A percentile compares a stretch with the other conserved stretches of the same genome.
These are phyloP conservation scores for Mylabris sibirica DNA, from an alignment of 2,888 invertebrate genomes.

Conservation along the genomic window DNA sequence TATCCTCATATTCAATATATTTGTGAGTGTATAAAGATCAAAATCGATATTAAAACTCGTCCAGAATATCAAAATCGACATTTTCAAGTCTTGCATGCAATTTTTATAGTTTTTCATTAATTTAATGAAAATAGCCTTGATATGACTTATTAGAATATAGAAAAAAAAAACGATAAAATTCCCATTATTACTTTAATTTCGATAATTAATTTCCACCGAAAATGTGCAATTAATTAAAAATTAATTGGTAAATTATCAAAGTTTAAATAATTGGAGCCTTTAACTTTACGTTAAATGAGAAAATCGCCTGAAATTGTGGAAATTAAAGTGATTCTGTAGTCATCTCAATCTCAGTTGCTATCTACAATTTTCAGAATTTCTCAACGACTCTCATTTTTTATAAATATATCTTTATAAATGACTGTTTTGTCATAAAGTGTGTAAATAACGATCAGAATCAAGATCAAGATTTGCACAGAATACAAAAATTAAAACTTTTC, in stretches of 20 bases:
- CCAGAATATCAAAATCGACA: background rate
- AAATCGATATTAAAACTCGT: background rate
- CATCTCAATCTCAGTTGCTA: background rate
- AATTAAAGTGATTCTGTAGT: too few relatives aligned
- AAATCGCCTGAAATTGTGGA: background rate
- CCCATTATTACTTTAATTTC: too few relatives aligned
- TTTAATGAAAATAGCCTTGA: too few relatives aligned
- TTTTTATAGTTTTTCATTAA: background rate
- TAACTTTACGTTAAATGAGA: background rate
- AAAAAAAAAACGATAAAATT: too few relatives aligned
- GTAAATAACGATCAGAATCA: background rate
- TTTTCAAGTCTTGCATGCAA: background rate
- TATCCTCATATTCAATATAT: too few relatives aligned
- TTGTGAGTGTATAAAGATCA: background rate
- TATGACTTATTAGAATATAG: too few relatives aligned
- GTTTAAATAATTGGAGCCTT: background rate
- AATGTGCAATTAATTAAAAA: too few relatives aligned
- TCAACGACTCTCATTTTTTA: background rate
- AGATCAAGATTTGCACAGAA: background rate
- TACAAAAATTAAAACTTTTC: too few relatives aligned
- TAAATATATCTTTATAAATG: too few relatives aligned
- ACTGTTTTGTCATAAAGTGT: too few relatives aligned
- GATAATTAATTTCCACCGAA: too few relatives aligned
- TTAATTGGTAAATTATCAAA: background rate
- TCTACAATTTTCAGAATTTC: background rate